Base-by-base conservation (phyloP, 2,888 invertebrate genomes). In the Calameuta filiformis region DNA sequence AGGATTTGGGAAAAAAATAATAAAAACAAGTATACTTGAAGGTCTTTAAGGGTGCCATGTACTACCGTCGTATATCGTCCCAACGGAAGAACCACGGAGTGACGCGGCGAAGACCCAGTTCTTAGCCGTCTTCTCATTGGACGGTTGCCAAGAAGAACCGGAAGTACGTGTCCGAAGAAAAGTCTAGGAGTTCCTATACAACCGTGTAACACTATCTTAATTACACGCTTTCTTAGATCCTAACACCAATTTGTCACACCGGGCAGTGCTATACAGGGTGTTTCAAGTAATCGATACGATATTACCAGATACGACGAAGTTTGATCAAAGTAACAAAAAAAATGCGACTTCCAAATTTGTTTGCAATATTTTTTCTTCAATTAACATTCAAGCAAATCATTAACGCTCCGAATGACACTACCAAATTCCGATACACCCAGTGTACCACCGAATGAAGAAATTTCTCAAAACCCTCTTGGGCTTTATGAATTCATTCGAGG, bases 101-200 rank as follows among this genome's bases (percentile, higher is more conserved):
- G 84, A 84, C 85, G 84, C 75, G 56, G 84, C 75, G 56, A 82
- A 82, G 84, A 79, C 81, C 81, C 37, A 76, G 80, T 83, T 85
- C 84, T 84, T 85, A 84, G 82, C 84, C 81, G 79, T 83, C 84
- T 86, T 87, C 82, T 83, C 81, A 75, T 84, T 87, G 87, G 87
- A 87, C 75, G 77, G 30, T 68, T 75, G 83, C 87, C 87, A 87
- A 86, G 79, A 80, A 76, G 82, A 79, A 77, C 82, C 71, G 71
- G 82, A 77, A 78, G 71, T 80, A 80, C 82, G 79, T 81, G 80
- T 75, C 77, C 79, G 79, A 77, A 76, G 77, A 77, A 81, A 73
- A 74, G 56, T 56, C 34, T 68, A 40, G 73, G 75, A 68, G 76
- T 75, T 80, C 73, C 76, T 23, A 9, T 56, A 56, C 23, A 23